phyloP scores from a whole-genome alignment of 2,113 vertebrate species.

The Strix uralensis region DNA sequence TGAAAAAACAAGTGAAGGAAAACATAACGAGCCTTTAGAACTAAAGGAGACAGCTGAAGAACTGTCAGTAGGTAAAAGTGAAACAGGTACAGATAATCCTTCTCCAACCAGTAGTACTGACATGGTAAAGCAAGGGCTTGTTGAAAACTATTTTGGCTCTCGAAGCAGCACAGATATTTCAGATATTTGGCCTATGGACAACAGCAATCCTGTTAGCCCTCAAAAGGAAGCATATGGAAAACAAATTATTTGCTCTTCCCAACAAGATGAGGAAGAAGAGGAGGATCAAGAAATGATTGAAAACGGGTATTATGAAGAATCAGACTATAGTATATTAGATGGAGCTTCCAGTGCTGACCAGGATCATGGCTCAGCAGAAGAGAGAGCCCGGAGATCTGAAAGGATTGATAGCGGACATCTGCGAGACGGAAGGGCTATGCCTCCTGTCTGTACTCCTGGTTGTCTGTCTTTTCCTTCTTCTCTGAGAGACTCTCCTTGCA shows the following conservation, averaged over 20 bases:
- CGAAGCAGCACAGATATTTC: constrained; percentile 85
- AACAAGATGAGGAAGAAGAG: constrained; percentile 78
- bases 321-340: constrained; percentile 79
- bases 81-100: constrained; percentile 67
- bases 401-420: constrained; percentile 62
- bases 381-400: constrained; percentile 59
- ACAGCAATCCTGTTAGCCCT: constrained; percentile 66
- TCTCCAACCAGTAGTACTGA: constrained; percentile 88
- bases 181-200: constrained; percentile 81
- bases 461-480: constrained; percentile 78
- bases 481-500: constrained; percentile 77
- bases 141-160: constrained; percentile 96
- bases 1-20: constrained; percentile 43
- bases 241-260: constrained; percentile 68
- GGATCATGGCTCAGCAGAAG: constrained; percentile 46
- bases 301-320: constrained; percentile 95
- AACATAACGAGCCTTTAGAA: constrained; percentile 16
- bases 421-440: constrained; percentile 54
- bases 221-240: constrained; percentile 61
- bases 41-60: constrained; percentile 42
- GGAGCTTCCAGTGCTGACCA: constrained; percentile 71
- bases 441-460: constrained; percentile 75
- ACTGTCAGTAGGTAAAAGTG: constrained; percentile 21
- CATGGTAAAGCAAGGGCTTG: constrained; percentile 90
- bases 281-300: constrained; percentile 92